Conservation (phyloP, 35 echinoderm and acorn worm species). For the Stichopus chloronotus region DNA sequence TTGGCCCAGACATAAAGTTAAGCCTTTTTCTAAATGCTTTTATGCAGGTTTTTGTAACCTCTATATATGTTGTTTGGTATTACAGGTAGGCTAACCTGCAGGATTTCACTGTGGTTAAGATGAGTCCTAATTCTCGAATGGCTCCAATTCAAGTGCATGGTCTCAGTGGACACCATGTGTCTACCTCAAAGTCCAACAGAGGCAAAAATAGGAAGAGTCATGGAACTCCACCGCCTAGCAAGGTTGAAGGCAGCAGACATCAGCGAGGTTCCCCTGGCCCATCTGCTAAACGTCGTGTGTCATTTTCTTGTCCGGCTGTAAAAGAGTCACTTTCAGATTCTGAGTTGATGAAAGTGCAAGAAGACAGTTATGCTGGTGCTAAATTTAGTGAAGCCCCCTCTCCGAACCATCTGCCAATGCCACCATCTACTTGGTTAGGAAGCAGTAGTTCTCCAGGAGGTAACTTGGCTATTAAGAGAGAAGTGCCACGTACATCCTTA, state of each 20-base stretch:
- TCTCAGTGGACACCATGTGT: background rate
- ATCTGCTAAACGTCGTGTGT: slow-evolving; percentile 16
- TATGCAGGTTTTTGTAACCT: too few relatives aligned
- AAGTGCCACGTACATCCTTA: background rate
- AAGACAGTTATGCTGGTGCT: slow-evolving; percentile 79
- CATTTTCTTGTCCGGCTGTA: slow-evolving; percentile 8
- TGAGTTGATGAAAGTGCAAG: slow-evolving; percentile 36
- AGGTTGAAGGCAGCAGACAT: background rate
- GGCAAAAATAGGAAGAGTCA: slow-evolving; percentile 6
- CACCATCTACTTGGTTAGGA: slow-evolving; percentile 67
- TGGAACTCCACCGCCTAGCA: slow-evolving; percentile 29
- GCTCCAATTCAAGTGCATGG: slow-evolving; percentile 20
- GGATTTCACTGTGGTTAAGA: background rate
- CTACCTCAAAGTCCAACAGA: background rate
- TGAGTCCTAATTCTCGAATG: slow-evolving; percentile 43
- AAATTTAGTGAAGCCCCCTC: slow-evolving; percentile 83
- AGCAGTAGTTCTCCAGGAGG: background rate
- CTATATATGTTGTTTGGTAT: background rate
- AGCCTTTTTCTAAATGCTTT: too few relatives aligned
- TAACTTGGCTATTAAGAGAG: background rate
- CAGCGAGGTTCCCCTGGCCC: slow-evolving; percentile 16
- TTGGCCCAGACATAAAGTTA: too few relatives aligned
- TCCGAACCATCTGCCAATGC: slow-evolving; percentile 69
- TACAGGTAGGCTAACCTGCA: background rate
- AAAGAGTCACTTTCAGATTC: slow-evolving; percentile 50